Conservation (phyloP, 2,113 vertebrate species). For the Hippocampus guttulatus region DNA sequence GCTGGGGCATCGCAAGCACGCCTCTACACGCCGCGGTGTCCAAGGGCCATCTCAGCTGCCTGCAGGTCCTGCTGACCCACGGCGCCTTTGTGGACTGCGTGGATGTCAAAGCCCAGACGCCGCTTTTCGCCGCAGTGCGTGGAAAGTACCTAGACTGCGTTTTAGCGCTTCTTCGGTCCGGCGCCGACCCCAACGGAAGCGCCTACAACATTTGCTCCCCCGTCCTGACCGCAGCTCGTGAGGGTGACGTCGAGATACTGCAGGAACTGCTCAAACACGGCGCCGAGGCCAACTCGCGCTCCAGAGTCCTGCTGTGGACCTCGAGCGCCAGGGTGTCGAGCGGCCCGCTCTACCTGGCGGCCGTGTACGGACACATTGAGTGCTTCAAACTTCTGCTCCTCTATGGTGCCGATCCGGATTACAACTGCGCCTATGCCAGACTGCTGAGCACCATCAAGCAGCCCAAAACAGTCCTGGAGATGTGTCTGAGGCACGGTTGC, state of each 20-base stretch:
- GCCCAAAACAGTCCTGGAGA: constrained; percentile 76
- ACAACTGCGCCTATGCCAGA: constrained; percentile 68
- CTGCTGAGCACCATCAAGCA: constrained; percentile 65
- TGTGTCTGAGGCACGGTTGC: constrained; percentile 75
- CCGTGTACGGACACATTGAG: constrained; percentile 84
- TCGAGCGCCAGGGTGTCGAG: constrained; percentile 76
- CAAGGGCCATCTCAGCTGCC: constrained; percentile 75
- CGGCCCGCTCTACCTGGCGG: constrained; percentile 87
- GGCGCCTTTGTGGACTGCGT: constrained; percentile 74
- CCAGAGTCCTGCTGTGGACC: constrained; percentile 80
- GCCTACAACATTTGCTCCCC: constrained; percentile 87
- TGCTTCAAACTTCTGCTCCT: constrained; percentile 86
- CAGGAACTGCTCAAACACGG: constrained; percentile 79
- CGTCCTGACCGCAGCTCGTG: constrained; percentile 80
- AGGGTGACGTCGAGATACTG: constrained; percentile 78
- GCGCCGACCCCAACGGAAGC: constrained; percentile 84
- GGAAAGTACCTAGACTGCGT: constrained; percentile 74
- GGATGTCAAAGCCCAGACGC: constrained; percentile 77
- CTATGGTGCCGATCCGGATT: constrained; percentile 78
- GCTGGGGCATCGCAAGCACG: constrained; percentile 87
- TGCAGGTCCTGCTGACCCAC: constrained; percentile 81
- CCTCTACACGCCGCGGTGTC: constrained; percentile 83
- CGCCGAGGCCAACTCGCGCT: constrained; percentile 71
- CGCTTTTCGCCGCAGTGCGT: constrained; percentile 72
- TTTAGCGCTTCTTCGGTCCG: constrained; percentile 65